Evolutionary conservation across 1,140 invertebrate species (phyloP).

Genomic region (Euwallacea fornicatus): DNA sequence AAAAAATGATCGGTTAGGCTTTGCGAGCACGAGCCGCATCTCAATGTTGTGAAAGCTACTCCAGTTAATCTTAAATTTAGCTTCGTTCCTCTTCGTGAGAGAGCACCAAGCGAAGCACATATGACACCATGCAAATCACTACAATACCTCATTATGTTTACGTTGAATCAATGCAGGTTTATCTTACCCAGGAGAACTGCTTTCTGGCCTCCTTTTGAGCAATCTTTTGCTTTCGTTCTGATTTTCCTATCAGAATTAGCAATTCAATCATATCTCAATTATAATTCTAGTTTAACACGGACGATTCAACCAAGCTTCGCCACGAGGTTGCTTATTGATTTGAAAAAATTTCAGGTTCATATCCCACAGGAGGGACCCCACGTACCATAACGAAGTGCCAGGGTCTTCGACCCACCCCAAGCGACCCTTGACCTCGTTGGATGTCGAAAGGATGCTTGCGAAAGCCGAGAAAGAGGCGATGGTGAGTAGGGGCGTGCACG

Average conservation of each 20-base stretch:
- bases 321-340: not conserved
- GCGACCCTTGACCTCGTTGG: conserved; percentile 44
- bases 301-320: not conserved
- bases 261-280: conserved; percentile 10
- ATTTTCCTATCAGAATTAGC: conserved; percentile 11
- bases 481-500: conserved; percentile 50
- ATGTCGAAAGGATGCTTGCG: conserved; percentile 50
- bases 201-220: too few species aligned
- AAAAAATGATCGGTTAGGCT: too few species aligned
- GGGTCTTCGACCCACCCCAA: conserved; percentile 25
- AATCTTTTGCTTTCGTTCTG: conserved; percentile 15
- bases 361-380: conserved; percentile 59
- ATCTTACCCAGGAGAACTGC: too few species aligned
- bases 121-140: too few species aligned
- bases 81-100: not conserved
- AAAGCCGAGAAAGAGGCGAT: conserved; percentile 61
- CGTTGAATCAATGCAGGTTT: too few species aligned
- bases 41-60: conserved; percentile 7
- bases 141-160: too few species aligned
- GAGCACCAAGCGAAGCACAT: too few species aligned
- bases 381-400: conserved; percentile 58
- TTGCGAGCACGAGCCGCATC: not conserved
- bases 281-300: not conserved
- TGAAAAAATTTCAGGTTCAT: conserved; percentile 55
- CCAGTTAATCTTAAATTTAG: conserved; percentile 7